A percentile compares a stretch with the other conserved stretches of the same genome.
These are phyloP conservation scores for Masnerella sp. DNA, from an alignment of 2,888 invertebrate genomes.

Conservation along the genomic window DNA sequence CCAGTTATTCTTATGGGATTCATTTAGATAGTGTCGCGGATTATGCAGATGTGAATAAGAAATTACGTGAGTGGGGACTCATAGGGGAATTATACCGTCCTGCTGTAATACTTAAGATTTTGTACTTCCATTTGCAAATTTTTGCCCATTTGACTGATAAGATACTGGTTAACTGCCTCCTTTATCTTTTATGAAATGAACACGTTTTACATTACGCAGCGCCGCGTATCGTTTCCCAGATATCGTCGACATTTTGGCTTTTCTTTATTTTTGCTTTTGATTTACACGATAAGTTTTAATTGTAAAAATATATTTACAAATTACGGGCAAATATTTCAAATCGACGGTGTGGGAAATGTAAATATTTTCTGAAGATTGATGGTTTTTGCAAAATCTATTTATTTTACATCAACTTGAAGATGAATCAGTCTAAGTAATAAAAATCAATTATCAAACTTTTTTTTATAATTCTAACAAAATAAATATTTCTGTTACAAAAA, in stretches of 20 bases:
- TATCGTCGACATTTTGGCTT: slow-evolving; percentile 8
- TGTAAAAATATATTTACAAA: slow-evolving; percentile 2
- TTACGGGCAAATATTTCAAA: no score
- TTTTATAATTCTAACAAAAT: no score
- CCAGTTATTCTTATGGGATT: slow-evolving; percentile 59
- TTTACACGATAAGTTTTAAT: slow-evolving; percentile 11
- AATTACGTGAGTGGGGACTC: slow-evolving; percentile 50
- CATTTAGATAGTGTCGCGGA: slow-evolving; percentile 60
- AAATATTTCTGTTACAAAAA: no score
- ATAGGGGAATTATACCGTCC: slow-evolving; percentile 51
- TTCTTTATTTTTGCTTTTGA: no score
- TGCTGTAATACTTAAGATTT: slow-evolving; percentile 42
- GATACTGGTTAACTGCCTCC: slow-evolving; percentile 44
- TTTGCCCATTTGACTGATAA: slow-evolving; percentile 46
- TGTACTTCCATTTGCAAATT: slow-evolving; percentile 53
- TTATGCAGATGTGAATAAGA: slow-evolving; percentile 59
- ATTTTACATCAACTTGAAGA: no score
- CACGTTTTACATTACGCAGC: slow-evolving; percentile 34
- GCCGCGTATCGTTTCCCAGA: slow-evolving; percentile 18
- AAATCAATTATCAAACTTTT: no score
- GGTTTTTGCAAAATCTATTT: no score
- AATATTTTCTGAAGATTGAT: no score
- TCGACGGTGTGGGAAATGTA: no score
- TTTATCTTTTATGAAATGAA: slow-evolving; percentile 52
- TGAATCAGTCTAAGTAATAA: no score